Percentiles rank a stretch among this genome's conserved stretches.
Evolutionary conservation across 2,888 invertebrate genomes (phyloP).

Genomic region (Agriopis marginaria): DNA sequence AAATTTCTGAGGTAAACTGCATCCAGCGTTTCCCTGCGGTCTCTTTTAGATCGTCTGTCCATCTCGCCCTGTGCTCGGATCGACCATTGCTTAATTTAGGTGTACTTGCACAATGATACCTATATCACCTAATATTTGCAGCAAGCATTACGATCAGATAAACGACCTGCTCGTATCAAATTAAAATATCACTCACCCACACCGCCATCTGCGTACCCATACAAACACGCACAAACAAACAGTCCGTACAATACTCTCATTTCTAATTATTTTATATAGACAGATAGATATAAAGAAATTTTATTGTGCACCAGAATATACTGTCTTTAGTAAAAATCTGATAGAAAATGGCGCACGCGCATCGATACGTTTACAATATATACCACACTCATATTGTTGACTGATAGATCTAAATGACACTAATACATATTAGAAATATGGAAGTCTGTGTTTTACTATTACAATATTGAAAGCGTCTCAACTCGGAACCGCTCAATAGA

Average conservation of each 20-base stretch:
- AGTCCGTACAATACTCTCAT: conserved; percentile 42
- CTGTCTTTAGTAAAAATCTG: conserved; percentile 28
- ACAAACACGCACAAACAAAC: conserved; percentile 39
- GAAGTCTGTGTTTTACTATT: background rate
- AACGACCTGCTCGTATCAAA: background rate
- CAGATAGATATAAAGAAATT: too few species aligned
- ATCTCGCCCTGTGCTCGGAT: too few species aligned
- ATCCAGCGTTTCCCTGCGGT: too few species aligned
- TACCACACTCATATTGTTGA: conserved; percentile 30
- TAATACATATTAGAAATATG: background rate
- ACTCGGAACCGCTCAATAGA: too few species aligned
- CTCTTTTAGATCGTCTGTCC: too few species aligned
- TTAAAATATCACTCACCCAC: conserved; percentile 35
- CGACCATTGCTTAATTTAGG: too few species aligned
- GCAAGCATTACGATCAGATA: too few species aligned
- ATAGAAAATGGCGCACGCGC: conserved; percentile 26
- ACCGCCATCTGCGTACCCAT: conserved; percentile 29
- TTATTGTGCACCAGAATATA: background rate
- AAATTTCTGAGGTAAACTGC: too few species aligned
- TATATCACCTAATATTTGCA: too few species aligned
- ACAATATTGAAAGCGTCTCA: too few species aligned
- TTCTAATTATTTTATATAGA: conserved; percentile 6
- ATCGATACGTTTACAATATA: conserved; percentile 36
- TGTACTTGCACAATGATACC: too few species aligned
- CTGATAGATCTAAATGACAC: conserved; percentile 12